Evolutionary conservation across 2,113 vertebrate genomes (phyloP), one percentile per base, ranked within the genome.

Genomic region (Pterocles burchelli): DNA sequence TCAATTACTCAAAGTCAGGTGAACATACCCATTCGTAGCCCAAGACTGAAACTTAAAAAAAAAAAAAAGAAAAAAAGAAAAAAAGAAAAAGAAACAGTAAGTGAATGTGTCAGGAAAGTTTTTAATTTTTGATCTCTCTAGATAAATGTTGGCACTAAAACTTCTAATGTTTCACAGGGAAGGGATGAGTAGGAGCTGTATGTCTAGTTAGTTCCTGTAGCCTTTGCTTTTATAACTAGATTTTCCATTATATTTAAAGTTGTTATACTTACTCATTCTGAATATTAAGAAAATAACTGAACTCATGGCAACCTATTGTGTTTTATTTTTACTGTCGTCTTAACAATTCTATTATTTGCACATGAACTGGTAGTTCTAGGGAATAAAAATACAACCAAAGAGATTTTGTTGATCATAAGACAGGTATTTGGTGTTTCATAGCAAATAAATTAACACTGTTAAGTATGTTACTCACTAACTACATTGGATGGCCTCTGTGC

Each of bases 221-320:
- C 19, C 57, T 76, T 95, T 90, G 61, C 20, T 90, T 95, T 94
- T 88, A 57, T 89, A 67, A 67, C 75, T 85, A 21, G 24, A 46
- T 90, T 93, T 94, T 86, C 52, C 46, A 7, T 36, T 29, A 45
- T 80, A 25, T 96, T 96, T 95, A 49, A 78, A 95, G 52, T 38
- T 80, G 20, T 79, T 87, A 48, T 8, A 45, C 61, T 89, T 95
- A 83, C 59, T 96, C 41, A 84, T 89, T 58, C 51, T 89, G 33
- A 89, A 89, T 85, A 95, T 62, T 82, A 76, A 92, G 71, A 78
- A 71, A 88, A 66, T 24, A 80, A 85, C 65, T 9, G 58, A 82
- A 82, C 24, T 91, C 65, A 34, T 62, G 77, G 19, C 65, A 88
- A 51, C 93, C 48, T 73, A 36, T 66, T 93, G n/a, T 90, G 33